phyloP scores from a whole-genome alignment of 2,888 invertebrate genomes.

The Monopis laevigella region DNA sequence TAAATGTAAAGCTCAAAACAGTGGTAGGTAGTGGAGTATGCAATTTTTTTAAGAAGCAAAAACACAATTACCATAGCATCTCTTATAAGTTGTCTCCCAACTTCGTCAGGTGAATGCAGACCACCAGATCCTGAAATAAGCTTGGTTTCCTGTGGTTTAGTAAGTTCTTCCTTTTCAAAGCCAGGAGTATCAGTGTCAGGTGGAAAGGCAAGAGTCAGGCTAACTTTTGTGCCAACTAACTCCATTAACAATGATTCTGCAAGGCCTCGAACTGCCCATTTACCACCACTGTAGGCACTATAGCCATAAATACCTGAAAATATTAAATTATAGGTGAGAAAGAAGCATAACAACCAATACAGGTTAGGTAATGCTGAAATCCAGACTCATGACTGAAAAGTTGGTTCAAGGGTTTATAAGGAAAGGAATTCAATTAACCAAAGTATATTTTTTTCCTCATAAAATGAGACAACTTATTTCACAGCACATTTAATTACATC shows the following conservation, averaged over 20 bases:
- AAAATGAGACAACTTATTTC: too few relatives aligned
- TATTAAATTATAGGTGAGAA: constrained; percentile 13
- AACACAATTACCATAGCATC: constrained; percentile 84
- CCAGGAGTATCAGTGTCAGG: constrained; percentile 99
- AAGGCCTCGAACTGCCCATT: constrained; percentile 94
- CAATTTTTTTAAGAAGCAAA: too few relatives aligned
- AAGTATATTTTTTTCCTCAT: too few relatives aligned
- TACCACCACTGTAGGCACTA: constrained; percentile 90
- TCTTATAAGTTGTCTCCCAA: constrained; percentile 79
- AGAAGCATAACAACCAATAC: too few relatives aligned
- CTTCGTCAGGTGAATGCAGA: constrained; percentile 77
- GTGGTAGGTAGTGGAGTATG: too few relatives aligned
- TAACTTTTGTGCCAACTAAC: constrained; percentile 81
- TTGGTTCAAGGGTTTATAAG: too few relatives aligned
- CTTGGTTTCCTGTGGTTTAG: constrained; percentile 89
- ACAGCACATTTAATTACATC: too few relatives aligned
- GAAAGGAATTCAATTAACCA: too few relatives aligned
- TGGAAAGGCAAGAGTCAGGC: constrained; percentile 87
- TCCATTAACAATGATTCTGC: constrained; percentile 98
- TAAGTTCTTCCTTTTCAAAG: constrained; percentile 84
- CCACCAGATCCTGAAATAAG: constrained; percentile 85
- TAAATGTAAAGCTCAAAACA: too few relatives aligned
- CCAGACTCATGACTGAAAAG: too few relatives aligned
- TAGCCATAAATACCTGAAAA: constrained; percentile 87
- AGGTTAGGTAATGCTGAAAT: too few relatives aligned